Conservation (phyloP, 2,113 vertebrate species). For the Rhea pennata region DNA sequence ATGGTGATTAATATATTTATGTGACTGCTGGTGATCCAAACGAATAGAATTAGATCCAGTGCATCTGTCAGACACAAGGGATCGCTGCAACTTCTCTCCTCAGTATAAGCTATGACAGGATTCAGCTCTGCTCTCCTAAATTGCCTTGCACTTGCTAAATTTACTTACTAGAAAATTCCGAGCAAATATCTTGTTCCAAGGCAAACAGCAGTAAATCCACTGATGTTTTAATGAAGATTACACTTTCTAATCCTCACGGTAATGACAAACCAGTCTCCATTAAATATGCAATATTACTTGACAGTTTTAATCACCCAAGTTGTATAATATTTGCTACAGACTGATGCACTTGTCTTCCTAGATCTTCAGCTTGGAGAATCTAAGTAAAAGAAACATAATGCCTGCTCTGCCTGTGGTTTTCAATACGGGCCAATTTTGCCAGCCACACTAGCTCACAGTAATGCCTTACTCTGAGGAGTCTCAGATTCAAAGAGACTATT, state of each 20-base stretch:
- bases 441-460: not conserved
- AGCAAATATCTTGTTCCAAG: not conserved
- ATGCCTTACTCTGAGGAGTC: not conserved
- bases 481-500: not conserved
- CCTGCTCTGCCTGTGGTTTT: not conserved
- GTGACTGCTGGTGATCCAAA: conserved; percentile 4
- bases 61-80: not conserved
- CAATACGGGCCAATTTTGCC: not conserved
- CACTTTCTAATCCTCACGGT: conserved; percentile 4
- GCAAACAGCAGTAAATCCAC: conserved; percentile 32
- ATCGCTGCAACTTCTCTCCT: not conserved
- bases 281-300: conserved; percentile 34
- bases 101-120: not conserved
- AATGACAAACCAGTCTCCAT: conserved; percentile 5
- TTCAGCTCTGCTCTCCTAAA: not conserved
- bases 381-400: not conserved
- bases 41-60: not conserved
- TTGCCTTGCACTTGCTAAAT: conserved; percentile 8
- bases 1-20: not conserved
- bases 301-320: conserved; percentile 45
- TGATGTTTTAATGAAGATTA: conserved; percentile 24
- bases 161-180: conserved; percentile 17
- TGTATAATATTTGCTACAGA: not conserved
- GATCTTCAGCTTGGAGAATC: not conserved
- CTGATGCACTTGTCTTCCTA: not conserved